A percentile compares a stretch with the other conserved stretches of the same genome.
Conservation (phyloP, 2,888 invertebrate species). For the Amblyteles armatorius region DNA sequence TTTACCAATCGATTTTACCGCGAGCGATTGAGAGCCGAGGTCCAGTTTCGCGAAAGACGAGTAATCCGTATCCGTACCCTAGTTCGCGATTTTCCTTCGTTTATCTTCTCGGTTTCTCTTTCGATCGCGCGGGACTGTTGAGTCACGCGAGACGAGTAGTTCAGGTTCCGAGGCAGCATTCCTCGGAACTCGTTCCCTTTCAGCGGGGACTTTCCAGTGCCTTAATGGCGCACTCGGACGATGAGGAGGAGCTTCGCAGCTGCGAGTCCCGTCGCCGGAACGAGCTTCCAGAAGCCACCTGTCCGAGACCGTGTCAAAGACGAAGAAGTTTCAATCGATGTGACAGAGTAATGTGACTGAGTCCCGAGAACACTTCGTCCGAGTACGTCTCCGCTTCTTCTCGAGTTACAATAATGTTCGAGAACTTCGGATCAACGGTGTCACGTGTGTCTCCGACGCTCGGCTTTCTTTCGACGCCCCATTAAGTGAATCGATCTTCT, state of each 20-base stretch:
- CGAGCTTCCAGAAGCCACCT: conserved; percentile 10
- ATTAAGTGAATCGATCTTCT: conserved; percentile 18
- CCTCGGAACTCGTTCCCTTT: conserved; percentile 34
- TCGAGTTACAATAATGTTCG: conserved; percentile 4
- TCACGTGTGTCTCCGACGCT: conserved; percentile 20
- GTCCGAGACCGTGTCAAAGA: not conserved
- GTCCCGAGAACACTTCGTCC: conserved; percentile 5
- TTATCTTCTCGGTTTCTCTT: conserved; percentile 16
- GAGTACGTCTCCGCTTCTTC: conserved; percentile 1
- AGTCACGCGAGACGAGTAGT: conserved; percentile 31
- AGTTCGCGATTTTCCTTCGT: conserved; percentile 16
- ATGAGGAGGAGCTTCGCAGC: not conserved
- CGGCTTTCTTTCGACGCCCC: conserved; percentile 27
- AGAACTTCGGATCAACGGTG: conserved; percentile 13
- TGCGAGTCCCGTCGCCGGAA: conserved; percentile 11
- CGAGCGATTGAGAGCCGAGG: not conserved
- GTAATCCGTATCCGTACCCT: not conserved
- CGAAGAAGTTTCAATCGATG: conserved; percentile 27
- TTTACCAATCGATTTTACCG: not conserved
- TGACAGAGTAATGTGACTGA: conserved; percentile 16
- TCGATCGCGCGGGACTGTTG: conserved; percentile 10
- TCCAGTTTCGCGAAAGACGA: not conserved
- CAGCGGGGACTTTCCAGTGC: not conserved
- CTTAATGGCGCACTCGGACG: conserved; percentile 1
- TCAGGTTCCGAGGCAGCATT: conserved; percentile 6